Conservation (phyloP, 2,113 vertebrate species). For the Dipodomys spectabilis region DNA sequence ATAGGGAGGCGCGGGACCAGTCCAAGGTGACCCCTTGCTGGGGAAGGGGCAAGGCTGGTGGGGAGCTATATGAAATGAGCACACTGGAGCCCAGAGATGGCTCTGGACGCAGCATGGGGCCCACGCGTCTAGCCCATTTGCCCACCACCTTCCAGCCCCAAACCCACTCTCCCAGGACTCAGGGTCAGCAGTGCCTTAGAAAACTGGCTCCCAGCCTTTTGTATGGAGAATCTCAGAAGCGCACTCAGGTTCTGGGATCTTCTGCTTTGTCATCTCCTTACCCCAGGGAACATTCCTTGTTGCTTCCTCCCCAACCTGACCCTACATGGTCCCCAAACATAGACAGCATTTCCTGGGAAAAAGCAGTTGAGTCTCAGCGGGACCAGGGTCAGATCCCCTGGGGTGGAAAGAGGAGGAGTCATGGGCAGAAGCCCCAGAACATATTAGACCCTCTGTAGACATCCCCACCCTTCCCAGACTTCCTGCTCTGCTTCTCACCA, state of each 20-base stretch:
- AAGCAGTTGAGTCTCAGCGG: background rate
- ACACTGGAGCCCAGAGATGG: background rate
- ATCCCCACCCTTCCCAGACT: background rate
- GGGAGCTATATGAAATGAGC: background rate
- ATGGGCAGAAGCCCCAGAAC: background rate
- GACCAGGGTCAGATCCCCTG: constrained; percentile 62
- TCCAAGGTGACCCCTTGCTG: constrained; percentile 45
- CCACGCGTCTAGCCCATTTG: background rate
- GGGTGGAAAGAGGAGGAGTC: constrained; percentile 46
- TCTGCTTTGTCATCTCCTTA: background rate
- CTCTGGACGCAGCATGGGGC: background rate
- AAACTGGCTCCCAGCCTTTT: background rate
- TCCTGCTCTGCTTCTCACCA: constrained; percentile 51
- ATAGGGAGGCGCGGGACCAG: background rate
- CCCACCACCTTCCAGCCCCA: background rate
- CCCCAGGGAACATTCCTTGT: background rate
- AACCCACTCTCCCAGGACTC: background rate
- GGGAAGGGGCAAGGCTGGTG: too few relatives aligned
- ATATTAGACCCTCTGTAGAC: background rate
- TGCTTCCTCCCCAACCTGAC: background rate
- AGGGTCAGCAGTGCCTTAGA: background rate
- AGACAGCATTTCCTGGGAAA: constrained; percentile 55
- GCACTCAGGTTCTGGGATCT: background rate
- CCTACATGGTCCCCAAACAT: background rate
- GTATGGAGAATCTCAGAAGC: background rate